Evolutionary conservation across 2,113 vertebrate genomes (phyloP).

Genomic region (Ivindomyrus marchei): DNA sequence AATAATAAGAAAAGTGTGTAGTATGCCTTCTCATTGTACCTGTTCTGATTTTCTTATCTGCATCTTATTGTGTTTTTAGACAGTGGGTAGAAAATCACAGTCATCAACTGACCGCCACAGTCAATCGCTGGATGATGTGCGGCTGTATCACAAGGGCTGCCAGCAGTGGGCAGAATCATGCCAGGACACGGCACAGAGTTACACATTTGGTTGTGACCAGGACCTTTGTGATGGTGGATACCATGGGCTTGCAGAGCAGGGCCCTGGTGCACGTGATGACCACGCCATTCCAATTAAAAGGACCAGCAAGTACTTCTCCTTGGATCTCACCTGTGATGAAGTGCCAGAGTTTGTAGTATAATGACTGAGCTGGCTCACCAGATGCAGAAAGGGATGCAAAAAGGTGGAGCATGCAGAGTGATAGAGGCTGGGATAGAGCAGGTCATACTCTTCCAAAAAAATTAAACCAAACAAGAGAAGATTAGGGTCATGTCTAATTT

Average conservation of each 20-base stretch:
- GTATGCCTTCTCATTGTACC: too few species aligned
- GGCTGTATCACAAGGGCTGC: constrained; percentile 91
- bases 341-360: constrained; percentile 94
- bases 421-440: constrained; percentile 15
- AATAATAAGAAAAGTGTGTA: background rate
- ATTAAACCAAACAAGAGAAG: background rate
- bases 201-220: constrained; percentile 89
- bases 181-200: constrained; percentile 95
- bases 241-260: constrained; percentile 82
- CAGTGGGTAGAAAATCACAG: constrained; percentile 75
- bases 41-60: background rate
- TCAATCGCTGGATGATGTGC: constrained; percentile 90
- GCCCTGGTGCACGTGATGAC: constrained; percentile 68
- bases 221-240: constrained; percentile 72
- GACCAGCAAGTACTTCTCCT: constrained; percentile 95
- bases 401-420: background rate
- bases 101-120: constrained; percentile 89
- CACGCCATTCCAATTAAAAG: constrained; percentile 83
- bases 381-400: background rate
- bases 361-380: constrained; percentile 30
- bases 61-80: constrained; percentile 50
- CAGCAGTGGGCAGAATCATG: constrained; percentile 81
- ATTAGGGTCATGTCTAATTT: background rate
- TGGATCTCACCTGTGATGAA: constrained; percentile 88
- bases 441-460: constrained; percentile 4